These are phyloP conservation scores for Laterallus jamaicensis DNA, from an alignment of 2,113 vertebrate species.

Conservation along the genomic window DNA sequence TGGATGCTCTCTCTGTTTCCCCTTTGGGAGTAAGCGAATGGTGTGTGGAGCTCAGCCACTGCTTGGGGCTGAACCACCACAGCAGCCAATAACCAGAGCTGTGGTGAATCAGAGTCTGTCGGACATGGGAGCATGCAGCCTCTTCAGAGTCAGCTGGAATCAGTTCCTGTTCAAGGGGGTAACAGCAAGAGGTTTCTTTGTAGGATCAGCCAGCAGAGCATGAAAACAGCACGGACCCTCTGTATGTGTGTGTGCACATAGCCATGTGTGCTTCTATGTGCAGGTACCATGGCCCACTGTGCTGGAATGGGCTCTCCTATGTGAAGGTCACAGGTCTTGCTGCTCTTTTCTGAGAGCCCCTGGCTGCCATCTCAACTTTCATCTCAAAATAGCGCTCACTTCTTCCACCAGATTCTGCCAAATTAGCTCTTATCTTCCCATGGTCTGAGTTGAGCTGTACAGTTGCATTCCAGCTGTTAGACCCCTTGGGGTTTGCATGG, in stretches of 20 bases:
- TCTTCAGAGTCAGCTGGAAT: background rate
- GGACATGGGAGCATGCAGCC: background rate
- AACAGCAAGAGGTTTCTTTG: background rate
- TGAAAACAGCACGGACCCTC: background rate
- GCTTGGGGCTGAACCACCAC: background rate
- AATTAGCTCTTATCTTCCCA: background rate
- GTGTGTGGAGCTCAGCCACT: background rate
- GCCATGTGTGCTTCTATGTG: fast-evolving
- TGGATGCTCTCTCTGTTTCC: too few relatives aligned
- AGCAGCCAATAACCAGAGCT: background rate
- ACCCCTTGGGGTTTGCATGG: background rate
- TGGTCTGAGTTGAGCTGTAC: background rate
- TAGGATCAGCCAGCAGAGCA: background rate
- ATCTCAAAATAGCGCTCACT: background rate
- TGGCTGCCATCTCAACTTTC: background rate
- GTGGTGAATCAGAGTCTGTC: background rate
- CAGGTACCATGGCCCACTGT: fast-evolving
- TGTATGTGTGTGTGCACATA: background rate
- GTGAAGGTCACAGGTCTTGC: fast-evolving
- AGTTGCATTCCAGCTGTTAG: background rate
- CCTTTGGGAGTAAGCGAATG: too few relatives aligned
- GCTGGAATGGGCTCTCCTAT: background rate
- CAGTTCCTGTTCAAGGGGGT: background rate
- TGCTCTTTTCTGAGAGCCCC: background rate
- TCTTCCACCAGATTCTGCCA: background rate